Base-by-base conservation (phyloP, 92 coral and sea anemone genomes). In the Epizoanthus fatuus region DNA sequence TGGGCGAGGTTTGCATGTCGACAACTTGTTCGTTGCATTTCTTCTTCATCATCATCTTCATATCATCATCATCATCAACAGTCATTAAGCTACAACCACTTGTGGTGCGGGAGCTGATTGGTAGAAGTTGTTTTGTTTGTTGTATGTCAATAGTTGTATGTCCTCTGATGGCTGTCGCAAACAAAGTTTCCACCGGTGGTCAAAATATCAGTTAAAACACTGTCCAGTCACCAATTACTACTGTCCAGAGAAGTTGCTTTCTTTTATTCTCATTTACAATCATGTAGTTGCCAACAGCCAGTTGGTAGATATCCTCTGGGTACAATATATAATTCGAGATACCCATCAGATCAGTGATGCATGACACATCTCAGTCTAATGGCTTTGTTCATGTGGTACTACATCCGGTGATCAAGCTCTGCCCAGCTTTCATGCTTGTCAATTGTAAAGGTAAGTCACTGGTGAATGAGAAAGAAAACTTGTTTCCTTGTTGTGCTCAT, bases 71-170 rank as follows among this genome's bases (percentile, higher is more conserved):
- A 57, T 58, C 82, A 59, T 59, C 70, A 58, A 39, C 42, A 60
- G 82, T 77, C 42, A 22, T 13, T 42, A 14, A 10, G 82, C 82
- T 77, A 77, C 82, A 44, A 77, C 82, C 82, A 29, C 82, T 38
- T 20, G 1, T 10, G 11, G 3, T 15, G 82, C 69, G 22, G 82
- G 70, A 77, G 82, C 82, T 7, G 7, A 52, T 29, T 49, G 53
- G 11, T 8, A 49, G 9, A 49, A 49, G 55, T 60, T 4, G 19
- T 56, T 15, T 17, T n/a, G 70, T 77, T 39, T 20, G 69, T 77
- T 39, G 2, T 0, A 3, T 40, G 70, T 42, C 35, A 20, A 11
- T n/a, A 3, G 82, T 77, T 59, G 0, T 5, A 42, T 20, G 82
- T 77, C 70, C 47, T 77, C 82, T 12, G 69, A 77, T 77, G 47